A percentile compares a stretch with the other conserved stretches of the same genome.
phyloP scores from a whole-genome alignment of 2,113 vertebrate genomes.

The Siphamia tubifer region DNA sequence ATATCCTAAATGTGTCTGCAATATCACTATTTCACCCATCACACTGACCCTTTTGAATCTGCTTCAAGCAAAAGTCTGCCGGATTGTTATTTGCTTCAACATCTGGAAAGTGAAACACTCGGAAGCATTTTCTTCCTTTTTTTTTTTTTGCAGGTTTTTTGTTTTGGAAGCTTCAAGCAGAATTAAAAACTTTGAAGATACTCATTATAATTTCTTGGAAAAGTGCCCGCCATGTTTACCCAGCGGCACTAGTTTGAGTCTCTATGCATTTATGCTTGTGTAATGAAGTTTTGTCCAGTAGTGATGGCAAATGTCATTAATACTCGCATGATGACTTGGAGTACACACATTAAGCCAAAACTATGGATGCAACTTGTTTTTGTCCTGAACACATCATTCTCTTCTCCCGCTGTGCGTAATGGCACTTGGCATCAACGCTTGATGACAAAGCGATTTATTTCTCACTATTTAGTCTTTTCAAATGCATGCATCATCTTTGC shows the following conservation, averaged over 20 bases:
- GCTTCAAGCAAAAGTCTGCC: slow-evolving; percentile 4
- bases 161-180: slow-evolving; percentile 16
- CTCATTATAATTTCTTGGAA: slow-evolving; percentile 54
- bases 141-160: neutral
- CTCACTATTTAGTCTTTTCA: slow-evolving; percentile 42
- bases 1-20: neutral
- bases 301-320: slow-evolving; percentile 73
- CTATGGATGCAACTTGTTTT: slow-evolving; percentile 57
- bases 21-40: slow-evolving; percentile 14
- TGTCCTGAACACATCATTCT: slow-evolving; percentile 56
- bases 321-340: slow-evolving; percentile 58
- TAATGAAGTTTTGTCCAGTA: slow-evolving; percentile 67
- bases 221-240: slow-evolving; percentile 43
- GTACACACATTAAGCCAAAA: slow-evolving; percentile 60
- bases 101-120: neutral
- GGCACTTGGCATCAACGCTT: slow-evolving; percentile 55
- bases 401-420: slow-evolving; percentile 56
- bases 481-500: slow-evolving; percentile 19
- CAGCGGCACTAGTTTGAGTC: slow-evolving; percentile 45
- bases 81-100: neutral
- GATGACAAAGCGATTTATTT: slow-evolving; percentile 56
- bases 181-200: slow-evolving; percentile 48
- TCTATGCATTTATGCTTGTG: slow-evolving; percentile 54
- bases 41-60: neutral
- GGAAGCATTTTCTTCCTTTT: neutral